Evolutionary conservation across 2,113 vertebrate species (phyloP).

Genomic region (Ptyas mucosa): DNA sequence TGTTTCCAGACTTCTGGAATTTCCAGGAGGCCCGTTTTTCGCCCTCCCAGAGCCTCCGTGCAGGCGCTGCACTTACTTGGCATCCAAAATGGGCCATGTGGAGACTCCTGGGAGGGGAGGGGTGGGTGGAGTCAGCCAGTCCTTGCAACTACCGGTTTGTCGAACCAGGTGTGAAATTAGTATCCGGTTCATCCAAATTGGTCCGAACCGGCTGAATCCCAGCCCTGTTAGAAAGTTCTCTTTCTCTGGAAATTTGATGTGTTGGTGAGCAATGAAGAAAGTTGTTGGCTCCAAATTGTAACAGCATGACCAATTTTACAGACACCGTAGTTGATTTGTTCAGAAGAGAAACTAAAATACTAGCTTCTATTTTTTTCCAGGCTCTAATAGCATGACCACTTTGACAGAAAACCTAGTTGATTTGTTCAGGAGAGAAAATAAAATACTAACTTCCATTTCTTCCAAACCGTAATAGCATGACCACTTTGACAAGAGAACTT

Average conservation of each 20-base stretch:
- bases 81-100: too few species aligned
- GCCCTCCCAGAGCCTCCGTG: too few species aligned
- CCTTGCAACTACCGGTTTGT: too few species aligned
- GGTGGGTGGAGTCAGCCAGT: too few species aligned
- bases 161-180: too few species aligned
- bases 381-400: conserved; percentile 5
- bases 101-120: too few species aligned
- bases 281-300: not conserved
- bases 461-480: conserved; percentile 1
- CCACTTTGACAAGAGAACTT: not conserved
- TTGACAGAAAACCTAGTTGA: not conserved
- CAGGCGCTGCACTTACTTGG: too few species aligned
- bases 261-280: not conserved
- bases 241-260: not conserved
- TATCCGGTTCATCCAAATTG: too few species aligned
- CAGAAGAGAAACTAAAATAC: conserved; percentile 30
- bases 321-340: not conserved
- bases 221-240: not conserved
- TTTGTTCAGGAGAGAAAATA: conserved; percentile 18
- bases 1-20: too few species aligned
- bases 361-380: not conserved
- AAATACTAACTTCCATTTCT: not conserved
- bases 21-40: too few species aligned
- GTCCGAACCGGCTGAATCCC: too few species aligned
- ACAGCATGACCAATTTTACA: conserved; percentile 11